Percentiles rank a stretch among this genome's conserved stretches.
Evolutionary conservation across 2,888 invertebrate species (phyloP).

Genomic region (Cephus spinipes): DNA sequence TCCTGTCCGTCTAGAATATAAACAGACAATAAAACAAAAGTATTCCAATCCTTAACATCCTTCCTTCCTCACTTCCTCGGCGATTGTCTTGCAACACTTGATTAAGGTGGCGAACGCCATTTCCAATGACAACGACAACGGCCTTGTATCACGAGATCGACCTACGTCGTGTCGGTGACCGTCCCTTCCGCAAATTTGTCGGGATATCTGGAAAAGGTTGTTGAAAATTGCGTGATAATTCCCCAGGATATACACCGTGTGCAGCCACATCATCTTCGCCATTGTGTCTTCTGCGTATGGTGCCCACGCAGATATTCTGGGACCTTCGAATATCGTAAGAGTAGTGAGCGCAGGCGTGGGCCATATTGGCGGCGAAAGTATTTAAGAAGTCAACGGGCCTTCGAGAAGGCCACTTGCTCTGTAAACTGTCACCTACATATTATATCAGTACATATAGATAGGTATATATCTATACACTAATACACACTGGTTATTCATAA

Average conservation of each 20-base stretch:
- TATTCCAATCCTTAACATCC: not conserved
- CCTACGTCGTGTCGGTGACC: not conserved
- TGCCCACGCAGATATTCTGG: not conserved
- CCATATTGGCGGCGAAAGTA: constrained; percentile 50
- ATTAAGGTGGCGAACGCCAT: not conserved
- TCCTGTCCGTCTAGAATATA: not conserved
- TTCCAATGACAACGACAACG: not conserved
- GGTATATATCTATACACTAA: not conserved
- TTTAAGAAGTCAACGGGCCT: constrained; percentile 58
- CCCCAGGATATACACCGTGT: not conserved
- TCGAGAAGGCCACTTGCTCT: constrained; percentile 59
- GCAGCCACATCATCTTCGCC: not conserved
- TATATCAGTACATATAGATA: not conserved
- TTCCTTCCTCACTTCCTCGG: not conserved
- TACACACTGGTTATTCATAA: not conserved
- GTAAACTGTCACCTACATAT: constrained; percentile 46
- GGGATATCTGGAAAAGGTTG: not conserved
- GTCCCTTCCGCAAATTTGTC: not conserved
- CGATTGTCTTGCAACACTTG: not conserved
- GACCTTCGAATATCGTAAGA: not conserved
- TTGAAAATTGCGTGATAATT: not conserved
- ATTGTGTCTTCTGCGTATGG: not conserved
- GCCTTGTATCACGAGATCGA: not conserved
- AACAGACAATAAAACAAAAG: not conserved
- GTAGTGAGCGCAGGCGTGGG: not conserved